Evolutionary conservation across 2,797 vertebrate genomes (phyloP).

Genomic region (Pseudomugil tenellus): DNA sequence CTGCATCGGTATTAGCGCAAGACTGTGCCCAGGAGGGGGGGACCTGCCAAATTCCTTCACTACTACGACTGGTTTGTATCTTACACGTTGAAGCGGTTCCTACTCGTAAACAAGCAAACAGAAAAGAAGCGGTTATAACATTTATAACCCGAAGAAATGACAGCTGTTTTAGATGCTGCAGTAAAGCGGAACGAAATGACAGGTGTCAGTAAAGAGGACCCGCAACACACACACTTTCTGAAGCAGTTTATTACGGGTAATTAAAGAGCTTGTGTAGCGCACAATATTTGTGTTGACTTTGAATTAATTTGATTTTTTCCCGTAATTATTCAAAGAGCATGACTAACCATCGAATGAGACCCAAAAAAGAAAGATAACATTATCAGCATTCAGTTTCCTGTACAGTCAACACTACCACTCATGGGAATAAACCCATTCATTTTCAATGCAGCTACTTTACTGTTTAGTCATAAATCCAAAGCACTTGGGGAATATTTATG

Average conservation of each 20-base stretch:
- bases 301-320: background rate
- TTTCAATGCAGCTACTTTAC: conserved; percentile 18
- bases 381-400: conserved; percentile 52
- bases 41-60: conserved; percentile 56
- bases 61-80: conserved; percentile 30
- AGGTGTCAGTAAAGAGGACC: conserved; percentile 66
- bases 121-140: background rate
- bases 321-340: conserved; percentile 24
- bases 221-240: conserved; percentile 16
- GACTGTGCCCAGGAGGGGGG: conserved; percentile 4
- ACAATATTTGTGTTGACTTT: background rate
- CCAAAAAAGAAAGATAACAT: conserved; percentile 36
- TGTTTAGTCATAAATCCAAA: conserved; percentile 25
- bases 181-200: conserved; percentile 44
- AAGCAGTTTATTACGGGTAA: background rate
- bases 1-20: conserved; percentile 40
- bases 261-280: background rate
- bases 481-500: conserved; percentile 4
- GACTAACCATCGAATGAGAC: background rate
- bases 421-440: conserved; percentile 13
- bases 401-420: conserved; percentile 49
- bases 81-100: conserved; percentile 8
- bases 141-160: conserved; percentile 4
- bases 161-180: background rate
- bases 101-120: background rate